Percentiles rank a stretch among this genome's conserved stretches.
phyloP scores from a whole-genome alignment of 2,797 vertebrate genomes.

The Microcaecilia unicolor region DNA sequence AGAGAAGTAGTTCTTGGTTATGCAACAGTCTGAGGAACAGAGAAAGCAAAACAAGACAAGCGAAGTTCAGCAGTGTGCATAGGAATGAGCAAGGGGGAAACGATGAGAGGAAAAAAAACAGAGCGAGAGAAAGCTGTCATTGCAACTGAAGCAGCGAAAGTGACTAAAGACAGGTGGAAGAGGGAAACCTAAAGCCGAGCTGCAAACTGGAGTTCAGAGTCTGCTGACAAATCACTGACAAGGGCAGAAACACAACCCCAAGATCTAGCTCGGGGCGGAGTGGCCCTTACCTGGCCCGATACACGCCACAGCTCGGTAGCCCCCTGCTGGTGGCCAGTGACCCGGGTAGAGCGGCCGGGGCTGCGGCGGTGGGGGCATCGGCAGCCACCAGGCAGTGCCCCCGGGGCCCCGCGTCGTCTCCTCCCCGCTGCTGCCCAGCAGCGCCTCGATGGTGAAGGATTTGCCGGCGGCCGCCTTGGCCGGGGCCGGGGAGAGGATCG shows the following conservation, averaged over 20 bases:
- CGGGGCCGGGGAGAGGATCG: neutral
- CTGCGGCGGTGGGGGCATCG: conserved; percentile 34
- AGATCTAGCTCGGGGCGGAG: no score
- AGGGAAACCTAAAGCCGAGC: no score
- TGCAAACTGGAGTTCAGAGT: no score
- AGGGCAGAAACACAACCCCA: no score
- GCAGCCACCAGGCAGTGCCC: conserved; percentile 29
- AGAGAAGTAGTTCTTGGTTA: conserved; percentile 10
- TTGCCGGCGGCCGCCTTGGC: conserved; percentile 39
- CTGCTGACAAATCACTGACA: no score
- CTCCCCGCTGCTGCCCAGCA: conserved; percentile 55
- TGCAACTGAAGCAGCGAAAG: no score
- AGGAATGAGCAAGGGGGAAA: rapidly evolving
- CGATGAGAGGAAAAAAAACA: neutral
- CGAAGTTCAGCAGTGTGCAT: no score
- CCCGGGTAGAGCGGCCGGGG: conserved; percentile 46
- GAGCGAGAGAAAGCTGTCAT: no score
- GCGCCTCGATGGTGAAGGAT: conserved; percentile 73
- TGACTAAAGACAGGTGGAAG: no score
- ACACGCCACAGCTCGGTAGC: conserved; percentile 39
- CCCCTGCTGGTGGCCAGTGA: no score
- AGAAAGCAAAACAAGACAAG: no score
- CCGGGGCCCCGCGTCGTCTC: rapidly evolving
- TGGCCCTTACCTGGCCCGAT: conserved; percentile 54
- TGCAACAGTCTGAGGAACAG: conserved; percentile 8